phyloP scores from a whole-genome alignment of 2,797 vertebrate species.

The Otolemur crassicaudatus region DNA sequence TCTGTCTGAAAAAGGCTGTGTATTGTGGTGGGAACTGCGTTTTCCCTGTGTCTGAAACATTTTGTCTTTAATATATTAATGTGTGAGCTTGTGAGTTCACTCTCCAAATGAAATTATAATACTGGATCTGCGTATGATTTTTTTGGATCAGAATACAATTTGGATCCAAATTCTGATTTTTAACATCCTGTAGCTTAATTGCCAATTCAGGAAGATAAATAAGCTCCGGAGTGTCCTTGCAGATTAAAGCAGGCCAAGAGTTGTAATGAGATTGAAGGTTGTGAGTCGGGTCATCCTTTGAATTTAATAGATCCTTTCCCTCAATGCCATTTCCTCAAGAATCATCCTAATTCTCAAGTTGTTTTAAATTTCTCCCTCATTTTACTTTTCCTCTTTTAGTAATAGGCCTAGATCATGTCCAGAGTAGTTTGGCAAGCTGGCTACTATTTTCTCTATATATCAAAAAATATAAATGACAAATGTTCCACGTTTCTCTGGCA shows the following conservation, averaged over 20 bases:
- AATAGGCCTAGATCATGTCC: not conserved
- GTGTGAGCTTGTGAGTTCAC: not conserved
- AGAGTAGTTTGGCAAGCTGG: not conserved
- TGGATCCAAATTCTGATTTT: constrained; percentile 30
- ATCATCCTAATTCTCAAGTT: not conserved
- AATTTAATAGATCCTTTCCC: not conserved
- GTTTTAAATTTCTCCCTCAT: not conserved
- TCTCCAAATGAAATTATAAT: constrained; percentile 25
- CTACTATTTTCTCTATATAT: not conserved
- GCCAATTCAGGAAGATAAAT: constrained; percentile 41
- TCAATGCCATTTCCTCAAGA: not conserved
- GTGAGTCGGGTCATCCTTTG: constrained; percentile 19
- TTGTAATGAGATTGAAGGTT: not conserved
- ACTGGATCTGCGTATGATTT: constrained; percentile 21
- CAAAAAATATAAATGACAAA: not conserved
- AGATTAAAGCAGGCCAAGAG: not conserved
- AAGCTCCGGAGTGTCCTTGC: constrained; percentile 10
- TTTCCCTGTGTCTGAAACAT: not conserved
- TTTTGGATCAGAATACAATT: constrained; percentile 21
- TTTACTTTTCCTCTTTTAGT: constrained; percentile 19
- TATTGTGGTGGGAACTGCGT: not conserved
- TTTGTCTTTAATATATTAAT: constrained; percentile 62
- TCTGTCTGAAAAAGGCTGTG: not conserved
- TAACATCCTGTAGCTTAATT: constrained; percentile 1
- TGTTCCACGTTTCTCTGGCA: not conserved